phyloP scores from a whole-genome alignment of 1,140 invertebrate species.

The Helicorthomorpha holstii region DNA sequence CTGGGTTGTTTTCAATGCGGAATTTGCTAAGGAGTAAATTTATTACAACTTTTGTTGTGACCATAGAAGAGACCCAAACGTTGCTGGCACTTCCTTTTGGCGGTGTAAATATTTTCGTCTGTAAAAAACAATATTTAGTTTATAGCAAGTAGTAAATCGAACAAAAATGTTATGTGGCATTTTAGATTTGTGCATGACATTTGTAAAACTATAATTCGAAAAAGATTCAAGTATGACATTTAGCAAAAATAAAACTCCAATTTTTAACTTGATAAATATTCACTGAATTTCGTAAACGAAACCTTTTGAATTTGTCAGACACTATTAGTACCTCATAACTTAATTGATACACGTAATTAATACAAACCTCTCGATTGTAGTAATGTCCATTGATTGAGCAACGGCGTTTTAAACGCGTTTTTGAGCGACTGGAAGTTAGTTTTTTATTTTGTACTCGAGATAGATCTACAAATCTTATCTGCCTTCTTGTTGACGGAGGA shows the following conservation, averaged over 20 bases:
- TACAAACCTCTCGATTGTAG: conserved; percentile 52
- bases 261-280: too few relatives aligned
- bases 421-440: conserved; percentile 8
- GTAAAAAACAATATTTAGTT: conserved; percentile 7
- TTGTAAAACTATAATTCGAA: too few relatives aligned
- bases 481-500: too few relatives aligned
- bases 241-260: too few relatives aligned
- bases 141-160: too few relatives aligned
- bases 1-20: conserved; percentile 56
- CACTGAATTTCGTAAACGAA: too few relatives aligned
- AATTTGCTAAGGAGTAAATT: conserved; percentile 73
- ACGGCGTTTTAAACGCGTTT: conserved; percentile 31
- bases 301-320: too few relatives aligned
- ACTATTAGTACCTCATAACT: too few relatives aligned
- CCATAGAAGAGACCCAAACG: conserved; percentile 64
- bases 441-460: conserved; percentile 4
- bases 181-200: too few relatives aligned
- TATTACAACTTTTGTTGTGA: conserved; percentile 62
- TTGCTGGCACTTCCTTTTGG: conserved; percentile 68
- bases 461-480: neutral
- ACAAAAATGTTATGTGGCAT: too few relatives aligned
- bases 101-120: conserved; percentile 68
- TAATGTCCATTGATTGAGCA: conserved; percentile 79
- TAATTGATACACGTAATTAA: too few relatives aligned
- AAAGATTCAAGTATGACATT: too few relatives aligned